Evolutionary conservation across 1,140 invertebrate genomes (phyloP), one percentile per base, ranked within the genome.

Genomic region (Drosophila albomicans): DNA sequence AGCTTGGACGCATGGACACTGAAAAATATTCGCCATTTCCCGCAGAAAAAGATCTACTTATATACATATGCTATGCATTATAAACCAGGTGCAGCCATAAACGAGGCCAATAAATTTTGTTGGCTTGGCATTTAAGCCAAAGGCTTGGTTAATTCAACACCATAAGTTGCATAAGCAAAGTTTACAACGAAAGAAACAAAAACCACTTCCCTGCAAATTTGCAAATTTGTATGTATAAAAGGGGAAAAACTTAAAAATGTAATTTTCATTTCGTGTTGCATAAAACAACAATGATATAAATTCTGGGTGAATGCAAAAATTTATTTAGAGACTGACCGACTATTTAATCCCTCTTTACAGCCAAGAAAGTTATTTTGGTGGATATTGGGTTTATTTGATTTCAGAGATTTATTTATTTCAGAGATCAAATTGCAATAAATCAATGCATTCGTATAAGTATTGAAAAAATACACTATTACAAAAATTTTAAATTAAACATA

Each of bases 121-220:
- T 10, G 35, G 7, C 35, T 38, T 38, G 35, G 10, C 8, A 38
- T 45, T 43, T 25, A 58, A 58, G 13, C 28, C 13, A 16, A 11
- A 43, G 5, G n/a, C 15, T 45, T 45, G 16, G 15, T 64, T 67
- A 64, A 80, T 75, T 75, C 61, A 63, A 64, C 57, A 62, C 41
- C 49, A 13, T 56, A 59, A 54, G 45, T 32, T 13, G 41, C 28
- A 57, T 59, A 54, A 46, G 51, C 51, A 78, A 71, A 63, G 57
- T 67, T 57, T 78, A 78, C 32, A 32, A 61, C 78, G 54, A 78
- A 78, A 78, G 51, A 25, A 25, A 25, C 20, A 25, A 25, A 25
- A 25, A 25, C 20, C 20, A 25, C 45, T 64, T 1, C 38, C 38
- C 54, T 43, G 67, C 61, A 57, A 11, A 58, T 28, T 25, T 48